Conservation (phyloP, 2,888 invertebrate genomes). For the Geophilus truncorum region DNA sequence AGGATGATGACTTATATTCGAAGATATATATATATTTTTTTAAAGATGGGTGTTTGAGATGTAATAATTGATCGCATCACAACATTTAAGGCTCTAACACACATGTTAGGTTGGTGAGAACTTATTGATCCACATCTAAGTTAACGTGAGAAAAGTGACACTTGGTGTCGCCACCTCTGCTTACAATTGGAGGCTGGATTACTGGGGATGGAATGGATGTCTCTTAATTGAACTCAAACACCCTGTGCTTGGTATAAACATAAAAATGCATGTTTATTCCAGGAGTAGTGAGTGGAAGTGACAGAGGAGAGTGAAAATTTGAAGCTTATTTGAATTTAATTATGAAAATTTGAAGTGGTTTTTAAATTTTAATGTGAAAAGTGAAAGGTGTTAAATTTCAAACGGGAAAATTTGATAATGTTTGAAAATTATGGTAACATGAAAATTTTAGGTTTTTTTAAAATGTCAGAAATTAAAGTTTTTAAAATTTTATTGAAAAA, state of each 20-base stretch:
- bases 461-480: background rate
- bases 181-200: constrained; percentile 22
- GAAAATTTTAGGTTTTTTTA: background rate
- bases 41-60: background rate
- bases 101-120: constrained; percentile 25
- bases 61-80: constrained; percentile 7
- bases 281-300: too few species aligned
- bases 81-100: constrained; percentile 22
- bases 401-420: too few species aligned
- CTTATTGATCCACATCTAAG: constrained; percentile 27
- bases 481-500: too few species aligned
- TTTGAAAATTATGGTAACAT: too few species aligned
- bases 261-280: too few species aligned
- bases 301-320: too few species aligned
- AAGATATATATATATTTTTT: background rate
- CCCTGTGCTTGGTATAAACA: background rate
- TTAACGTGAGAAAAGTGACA: constrained; percentile 27
- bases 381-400: too few species aligned
- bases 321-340: too few species aligned
- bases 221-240: background rate
- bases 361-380: too few species aligned
- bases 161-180: constrained; percentile 25
- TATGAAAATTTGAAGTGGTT: too few species aligned
- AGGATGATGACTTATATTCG: too few species aligned
- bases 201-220: background rate